Base-by-base conservation (phyloP, 2,113 vertebrate species). In the Microtus oregoni region DNA sequence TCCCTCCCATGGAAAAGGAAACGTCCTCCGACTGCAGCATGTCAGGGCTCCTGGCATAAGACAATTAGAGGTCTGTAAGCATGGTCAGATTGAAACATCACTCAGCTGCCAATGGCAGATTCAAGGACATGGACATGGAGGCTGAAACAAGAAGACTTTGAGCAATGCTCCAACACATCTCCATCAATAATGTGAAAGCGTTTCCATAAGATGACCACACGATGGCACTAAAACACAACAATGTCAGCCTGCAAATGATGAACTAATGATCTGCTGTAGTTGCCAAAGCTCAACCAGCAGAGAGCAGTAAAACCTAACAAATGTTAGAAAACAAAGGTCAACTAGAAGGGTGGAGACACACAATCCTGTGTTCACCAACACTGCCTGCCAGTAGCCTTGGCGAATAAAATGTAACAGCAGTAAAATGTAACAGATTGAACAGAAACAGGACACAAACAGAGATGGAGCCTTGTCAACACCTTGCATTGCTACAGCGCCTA, bases 1-100 rank as follows among this genome's bases (percentile, higher is more conserved):
- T 98, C 96, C 99, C 99, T 96, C 98, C 98, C 92, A 98, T 96
- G 92, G 99, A 98, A 97, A 99, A 99, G 73, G 99, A 98, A 47
- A 98, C 98, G 61, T 98, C 98, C 63, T 98, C 98, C 5, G 98
- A 98, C 86, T 92, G 97, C 35, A 98, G 94, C 96, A 99, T 97
- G 96, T 98, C 98, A 28, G 99, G 98, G 91, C 98, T 99, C 97
- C 99, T 99, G 97, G 92, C 47, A 97, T 95, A 98, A 94, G 77
- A 98, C 73, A 97, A 95, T 28, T 7, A 96, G 4, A 97, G 28
- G 70, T 3, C 35, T 19, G 58, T 98, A 76, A n/a, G 81, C 93
- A 76, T 13, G 41, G 35, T 55, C 73, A 9, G 11, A 6, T 19
- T 67, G 19, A 55, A 50, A 89, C 38, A 61, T 55, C 35, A 47